Evolutionary conservation across 2,888 invertebrate species (phyloP).

Genomic region (Caenorhabditis doughertyi): DNA sequence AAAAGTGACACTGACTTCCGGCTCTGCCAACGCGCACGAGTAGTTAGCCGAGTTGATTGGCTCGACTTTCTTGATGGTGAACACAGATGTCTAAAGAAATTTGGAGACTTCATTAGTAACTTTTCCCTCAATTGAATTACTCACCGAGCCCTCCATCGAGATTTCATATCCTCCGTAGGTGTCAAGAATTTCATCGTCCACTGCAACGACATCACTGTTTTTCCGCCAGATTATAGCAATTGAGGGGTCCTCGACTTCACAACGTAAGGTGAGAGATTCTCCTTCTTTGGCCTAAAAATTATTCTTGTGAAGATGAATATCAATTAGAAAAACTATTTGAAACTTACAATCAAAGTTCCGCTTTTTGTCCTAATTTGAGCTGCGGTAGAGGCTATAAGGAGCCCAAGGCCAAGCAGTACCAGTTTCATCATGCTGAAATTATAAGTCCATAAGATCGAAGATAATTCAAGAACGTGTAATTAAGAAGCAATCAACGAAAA

Average conservation of each 20-base stretch:
- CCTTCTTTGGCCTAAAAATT: constrained; percentile 58
- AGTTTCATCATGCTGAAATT: constrained; percentile 45
- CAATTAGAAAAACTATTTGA: not conserved
- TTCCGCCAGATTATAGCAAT: constrained; percentile 59
- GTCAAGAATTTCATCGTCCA: constrained; percentile 59
- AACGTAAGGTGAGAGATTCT: constrained; percentile 34
- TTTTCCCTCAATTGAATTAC: constrained; percentile 1
- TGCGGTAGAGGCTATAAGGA: constrained; percentile 9
- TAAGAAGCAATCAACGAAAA: not conserved
- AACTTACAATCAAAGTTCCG: constrained; percentile 52
- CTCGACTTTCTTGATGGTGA: constrained; percentile 72
- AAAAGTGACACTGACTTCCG: constrained; percentile 58
- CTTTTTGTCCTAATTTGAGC: constrained; percentile 60
- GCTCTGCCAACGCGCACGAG: constrained; percentile 70
- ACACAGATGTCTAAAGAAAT: constrained; percentile 71
- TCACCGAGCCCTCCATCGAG: constrained; percentile 44
- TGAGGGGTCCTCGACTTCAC: constrained; percentile 37
- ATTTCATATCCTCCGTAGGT: constrained; percentile 56
- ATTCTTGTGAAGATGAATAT: not conserved
- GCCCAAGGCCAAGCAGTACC: constrained; percentile 35
- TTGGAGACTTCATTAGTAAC: constrained; percentile 9
- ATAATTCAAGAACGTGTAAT: not conserved
- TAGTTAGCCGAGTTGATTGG: constrained; percentile 74
- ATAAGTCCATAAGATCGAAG: not conserved
- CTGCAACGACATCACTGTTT: constrained; percentile 53